These are phyloP conservation scores for Clivina fossor DNA, from an alignment of 2,888 invertebrate genomes.

Conservation along the genomic window DNA sequence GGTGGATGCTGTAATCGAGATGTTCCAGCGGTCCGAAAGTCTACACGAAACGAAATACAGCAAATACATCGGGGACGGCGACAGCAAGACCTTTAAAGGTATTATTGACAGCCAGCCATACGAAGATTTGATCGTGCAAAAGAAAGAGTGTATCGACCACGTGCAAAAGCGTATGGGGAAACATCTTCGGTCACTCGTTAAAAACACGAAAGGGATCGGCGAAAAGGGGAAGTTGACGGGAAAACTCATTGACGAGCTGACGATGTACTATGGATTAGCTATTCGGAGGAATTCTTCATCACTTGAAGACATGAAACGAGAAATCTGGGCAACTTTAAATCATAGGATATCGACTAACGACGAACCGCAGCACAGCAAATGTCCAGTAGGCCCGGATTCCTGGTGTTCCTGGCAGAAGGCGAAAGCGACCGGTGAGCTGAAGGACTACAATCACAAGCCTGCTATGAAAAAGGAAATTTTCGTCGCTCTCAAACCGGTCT, in stretches of 20 bases:
- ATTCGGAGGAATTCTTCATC: slow-evolving; percentile 40
- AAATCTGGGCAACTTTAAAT: slow-evolving; percentile 31
- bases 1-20: slow-evolving; percentile 35
- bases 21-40: slow-evolving; percentile 36
- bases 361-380: slow-evolving; percentile 34
- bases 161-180: slow-evolving; percentile 7
- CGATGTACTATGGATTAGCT: slow-evolving; percentile 42
- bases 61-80: slow-evolving; percentile 28
- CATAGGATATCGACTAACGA: slow-evolving; percentile 28
- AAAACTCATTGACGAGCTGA: slow-evolving; percentile 41
- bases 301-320: slow-evolving; percentile 38
- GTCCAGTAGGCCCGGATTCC: slow-evolving; percentile 30
- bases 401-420: slow-evolving; percentile 39
- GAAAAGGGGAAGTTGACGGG: slow-evolving; percentile 39
- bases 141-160: slow-evolving; percentile 26
- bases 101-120: slow-evolving; percentile 14
- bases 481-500: not conserved
- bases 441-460: slow-evolving; percentile 17
- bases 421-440: slow-evolving; percentile 15
- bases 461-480: not conserved
- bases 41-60: slow-evolving; percentile 4
- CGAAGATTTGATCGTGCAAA: slow-evolving; percentile 17
- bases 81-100: slow-evolving; percentile 14
- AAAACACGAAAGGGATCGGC: slow-evolving; percentile 36
- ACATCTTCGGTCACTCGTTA: slow-evolving; percentile 4